These are phyloP conservation scores for Sipha maydis DNA, from an alignment of 2,888 invertebrate species.

Conservation along the genomic window DNA sequence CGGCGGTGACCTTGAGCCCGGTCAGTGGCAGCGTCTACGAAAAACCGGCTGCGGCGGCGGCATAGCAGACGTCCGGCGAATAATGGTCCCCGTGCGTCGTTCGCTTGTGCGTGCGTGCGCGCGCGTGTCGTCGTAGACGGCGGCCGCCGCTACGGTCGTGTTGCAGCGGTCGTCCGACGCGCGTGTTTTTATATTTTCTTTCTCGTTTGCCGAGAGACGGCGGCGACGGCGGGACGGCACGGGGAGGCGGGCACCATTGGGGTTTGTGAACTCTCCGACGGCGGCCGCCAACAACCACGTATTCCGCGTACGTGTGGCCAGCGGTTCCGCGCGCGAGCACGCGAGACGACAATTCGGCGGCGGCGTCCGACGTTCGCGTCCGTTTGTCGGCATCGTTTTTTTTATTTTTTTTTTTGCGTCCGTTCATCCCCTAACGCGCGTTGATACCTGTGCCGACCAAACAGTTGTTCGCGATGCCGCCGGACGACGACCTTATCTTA, in stretches of 20 bases:
- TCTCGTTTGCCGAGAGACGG: constrained; percentile 28
- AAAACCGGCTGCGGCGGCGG: constrained; percentile 53
- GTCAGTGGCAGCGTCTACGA: constrained; percentile 61
- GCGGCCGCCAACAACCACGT: too few relatives aligned
- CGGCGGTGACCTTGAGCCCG: constrained; percentile 59
- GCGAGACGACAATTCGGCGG: constrained; percentile 52
- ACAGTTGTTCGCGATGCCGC: too few relatives aligned
- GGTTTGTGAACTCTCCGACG: constrained; percentile 58
- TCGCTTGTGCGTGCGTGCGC: neutral
- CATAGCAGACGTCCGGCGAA: constrained; percentile 56
- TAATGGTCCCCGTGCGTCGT: constrained; percentile 25
- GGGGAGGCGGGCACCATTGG: neutral
- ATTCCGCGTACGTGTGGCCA: neutral
- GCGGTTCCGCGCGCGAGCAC: neutral
- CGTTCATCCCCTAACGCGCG: too few relatives aligned
- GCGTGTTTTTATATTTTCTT: constrained; percentile 1
- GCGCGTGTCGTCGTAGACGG: constrained; percentile 54
- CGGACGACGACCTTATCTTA: too few relatives aligned
- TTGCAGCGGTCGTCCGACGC: constrained; percentile 13
- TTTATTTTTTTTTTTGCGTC: too few relatives aligned
- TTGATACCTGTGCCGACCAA: too few relatives aligned
- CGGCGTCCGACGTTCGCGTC: neutral
- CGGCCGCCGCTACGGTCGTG: neutral
- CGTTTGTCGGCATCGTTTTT: neutral
- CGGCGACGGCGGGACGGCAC: neutral